phyloP scores from a whole-genome alignment of 1,140 invertebrate genomes.

The Colletes latitarsis region DNA sequence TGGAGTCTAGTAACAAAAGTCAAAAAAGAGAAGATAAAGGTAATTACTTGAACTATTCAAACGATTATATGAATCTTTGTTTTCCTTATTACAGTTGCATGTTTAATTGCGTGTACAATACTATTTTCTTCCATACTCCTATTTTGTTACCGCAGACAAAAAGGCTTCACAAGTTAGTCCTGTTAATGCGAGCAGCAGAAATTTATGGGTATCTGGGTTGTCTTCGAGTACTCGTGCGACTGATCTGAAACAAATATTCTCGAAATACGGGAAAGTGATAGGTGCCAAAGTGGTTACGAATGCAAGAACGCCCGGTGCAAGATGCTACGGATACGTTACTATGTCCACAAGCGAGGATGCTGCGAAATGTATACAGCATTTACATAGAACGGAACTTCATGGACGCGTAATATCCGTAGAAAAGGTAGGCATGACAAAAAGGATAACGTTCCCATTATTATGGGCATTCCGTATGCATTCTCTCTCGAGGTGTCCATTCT shows the following conservation, averaged over 20 bases:
- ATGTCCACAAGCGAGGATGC: constrained; percentile 95
- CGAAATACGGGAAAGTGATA: constrained; percentile 96
- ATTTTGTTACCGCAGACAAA: constrained; percentile 70
- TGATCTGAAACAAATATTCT: constrained; percentile 95
- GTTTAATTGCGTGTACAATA: background rate
- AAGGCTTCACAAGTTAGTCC: constrained; percentile 70
- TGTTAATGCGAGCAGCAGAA: constrained; percentile 83
- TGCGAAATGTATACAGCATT: constrained; percentile 92
- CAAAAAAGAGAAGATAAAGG: constrained; percentile 79
- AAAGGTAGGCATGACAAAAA: constrained; percentile 83
- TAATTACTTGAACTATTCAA: constrained; percentile 41
- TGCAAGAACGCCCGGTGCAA: constrained; percentile 92
- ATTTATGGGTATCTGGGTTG: constrained; percentile 96
- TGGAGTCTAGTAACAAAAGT: constrained; percentile 73
- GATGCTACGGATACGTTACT: constrained; percentile 97
- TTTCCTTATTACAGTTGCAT: background rate
- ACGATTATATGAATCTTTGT: too few species aligned
- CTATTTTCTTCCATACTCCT: background rate
- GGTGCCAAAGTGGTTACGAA: constrained; percentile 98
- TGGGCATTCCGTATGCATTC: background rate
- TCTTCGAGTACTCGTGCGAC: constrained; percentile 94
- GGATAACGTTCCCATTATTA: background rate
- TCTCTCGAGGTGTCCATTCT: background rate
- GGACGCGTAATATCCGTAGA: constrained; percentile 96
- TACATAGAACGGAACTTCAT: constrained; percentile 95